These are phyloP conservation scores for Leptopilina boulardi DNA, from an alignment of 1,140 invertebrate genomes.

Conservation along the genomic window DNA sequence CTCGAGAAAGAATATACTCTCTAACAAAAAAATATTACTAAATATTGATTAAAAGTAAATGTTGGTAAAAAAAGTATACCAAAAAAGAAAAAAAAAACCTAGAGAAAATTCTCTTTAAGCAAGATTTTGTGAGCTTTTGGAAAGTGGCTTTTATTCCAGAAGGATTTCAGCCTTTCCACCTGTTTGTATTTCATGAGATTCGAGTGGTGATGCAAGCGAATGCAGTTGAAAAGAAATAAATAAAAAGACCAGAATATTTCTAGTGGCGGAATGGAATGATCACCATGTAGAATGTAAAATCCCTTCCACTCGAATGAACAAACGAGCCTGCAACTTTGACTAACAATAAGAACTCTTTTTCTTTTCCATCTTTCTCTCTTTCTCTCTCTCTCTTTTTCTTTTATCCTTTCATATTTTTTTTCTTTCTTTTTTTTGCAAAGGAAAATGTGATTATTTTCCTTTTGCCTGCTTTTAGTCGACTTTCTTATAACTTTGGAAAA, in stretches of 20 bases:
- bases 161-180: not conserved
- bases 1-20: too few relatives aligned
- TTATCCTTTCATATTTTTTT: too few relatives aligned
- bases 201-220: not conserved
- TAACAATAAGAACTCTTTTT: not conserved
- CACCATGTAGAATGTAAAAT: constrained; percentile 11
- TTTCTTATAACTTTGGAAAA: not conserved
- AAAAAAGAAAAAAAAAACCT: not conserved
- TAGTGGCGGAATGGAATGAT: not conserved
- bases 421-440: not conserved
- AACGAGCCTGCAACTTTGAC: constrained; percentile 1
- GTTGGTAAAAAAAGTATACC: not conserved
- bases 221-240: not conserved
- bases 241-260: not conserved
- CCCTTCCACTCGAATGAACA: not conserved
- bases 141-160: not conserved
- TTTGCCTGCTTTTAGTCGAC: not conserved
- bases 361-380: not conserved
- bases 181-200: constrained; percentile 4
- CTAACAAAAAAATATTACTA: too few relatives aligned
- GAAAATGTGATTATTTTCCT: not conserved
- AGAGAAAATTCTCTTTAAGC: not conserved
- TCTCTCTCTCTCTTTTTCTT: too few relatives aligned
- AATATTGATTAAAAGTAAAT: not conserved
- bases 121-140: not conserved